Base-by-base conservation (phyloP, 2,113 vertebrate species). In the Lanius collurio region DNA sequence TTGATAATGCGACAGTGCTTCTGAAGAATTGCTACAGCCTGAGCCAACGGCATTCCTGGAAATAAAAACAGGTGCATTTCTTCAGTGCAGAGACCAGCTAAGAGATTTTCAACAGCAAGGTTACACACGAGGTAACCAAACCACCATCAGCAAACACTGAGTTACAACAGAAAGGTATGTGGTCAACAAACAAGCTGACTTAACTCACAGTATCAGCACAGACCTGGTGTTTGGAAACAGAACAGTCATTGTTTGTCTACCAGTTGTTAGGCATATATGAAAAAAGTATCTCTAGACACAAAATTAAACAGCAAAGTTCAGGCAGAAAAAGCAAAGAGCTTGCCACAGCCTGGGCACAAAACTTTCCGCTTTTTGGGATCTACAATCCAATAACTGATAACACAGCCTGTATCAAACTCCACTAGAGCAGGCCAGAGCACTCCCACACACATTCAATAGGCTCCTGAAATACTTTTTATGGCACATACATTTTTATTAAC, bases 1-100 rank as follows among this genome's bases (percentile, higher is more conserved):
- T 99, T 99, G 97, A 99, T 98, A 96, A 99, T 99, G 91, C 99
- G 99, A 98, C 99, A 99, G 98, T 99, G 99, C 89, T 99, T 99
- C 98, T 99, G 99, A 94, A 99, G 98, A 97, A 99, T 99, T 83
- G 99, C 98, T 96, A 99, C 99, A 96, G 99, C 98, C 98, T 99
- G 99, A 98, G 99, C 99, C 98, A 99, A 97, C 28, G 99, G 99
- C 99, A 99, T 99, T 97, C 99, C 99, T 99, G 98, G 2, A 69
- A 97, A 97, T 31, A 35, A 87, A 82, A 95, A 70, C 37, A 95
- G 69, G 8, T 1, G 27, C 26, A 83, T 52, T 94, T 26, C 83
- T 37, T 90, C 59, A 92, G 31, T n/a, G 46, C 3, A 2, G 21
- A 67, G 23, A 62, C 3, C 20, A 44, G 64, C 15, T 35, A 37